Evolutionary conservation across 2,113 vertebrate genomes (phyloP).

Genomic region (Chunga burmeisteri): DNA sequence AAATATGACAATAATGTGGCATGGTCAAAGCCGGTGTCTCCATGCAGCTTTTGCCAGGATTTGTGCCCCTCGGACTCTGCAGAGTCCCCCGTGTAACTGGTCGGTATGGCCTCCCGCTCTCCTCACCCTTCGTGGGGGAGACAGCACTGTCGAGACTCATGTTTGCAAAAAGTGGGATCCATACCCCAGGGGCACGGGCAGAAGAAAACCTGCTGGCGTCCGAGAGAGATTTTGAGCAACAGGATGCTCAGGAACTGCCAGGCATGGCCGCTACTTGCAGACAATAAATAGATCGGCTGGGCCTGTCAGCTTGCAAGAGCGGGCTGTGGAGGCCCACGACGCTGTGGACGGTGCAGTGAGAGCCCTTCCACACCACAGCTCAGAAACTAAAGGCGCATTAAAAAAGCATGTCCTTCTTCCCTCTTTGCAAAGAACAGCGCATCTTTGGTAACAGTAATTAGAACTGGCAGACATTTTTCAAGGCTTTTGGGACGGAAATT

Average conservation of each 20-base stretch:
- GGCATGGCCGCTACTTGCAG: not conserved
- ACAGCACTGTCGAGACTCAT: accelerated
- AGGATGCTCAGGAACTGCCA: not conserved
- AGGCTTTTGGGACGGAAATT: not conserved
- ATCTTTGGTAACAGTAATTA: not conserved
- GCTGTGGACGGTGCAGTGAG: not conserved
- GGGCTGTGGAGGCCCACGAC: not conserved
- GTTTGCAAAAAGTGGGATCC: not conserved
- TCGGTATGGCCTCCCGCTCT: not conserved
- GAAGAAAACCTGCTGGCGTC: not conserved
- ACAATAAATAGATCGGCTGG: not conserved
- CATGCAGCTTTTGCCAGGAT: not conserved
- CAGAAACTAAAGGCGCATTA: not conserved
- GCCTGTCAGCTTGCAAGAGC: not conserved
- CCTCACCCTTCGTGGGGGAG: not conserved
- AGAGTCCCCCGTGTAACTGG: accelerated
- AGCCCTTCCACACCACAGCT: not conserved
- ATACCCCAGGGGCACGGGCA: not conserved
- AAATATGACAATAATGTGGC: not conserved
- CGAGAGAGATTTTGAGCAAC: not conserved
- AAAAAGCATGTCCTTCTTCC: not conserved
- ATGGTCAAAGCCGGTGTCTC: accelerated
- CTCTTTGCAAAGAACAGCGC: not conserved
- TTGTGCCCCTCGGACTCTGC: not conserved
- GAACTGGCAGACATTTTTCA: not conserved